These are phyloP conservation scores for Linyphia triangularis DNA, from an alignment of 2,888 invertebrate species.

Conservation along the genomic window DNA sequence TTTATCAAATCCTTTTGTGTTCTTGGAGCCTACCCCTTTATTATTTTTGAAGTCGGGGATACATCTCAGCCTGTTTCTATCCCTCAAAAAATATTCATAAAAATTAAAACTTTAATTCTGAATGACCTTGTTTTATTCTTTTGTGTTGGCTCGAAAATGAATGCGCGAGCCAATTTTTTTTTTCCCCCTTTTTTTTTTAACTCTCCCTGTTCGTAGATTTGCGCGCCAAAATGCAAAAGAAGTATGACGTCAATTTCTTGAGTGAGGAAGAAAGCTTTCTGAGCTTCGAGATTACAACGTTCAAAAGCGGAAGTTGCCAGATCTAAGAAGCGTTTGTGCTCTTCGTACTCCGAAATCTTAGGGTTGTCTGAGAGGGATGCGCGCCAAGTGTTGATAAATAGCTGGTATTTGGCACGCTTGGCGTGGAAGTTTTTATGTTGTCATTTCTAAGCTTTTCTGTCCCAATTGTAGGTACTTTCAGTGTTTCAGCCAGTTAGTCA, in stretches of 20 bases:
- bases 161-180: background rate
- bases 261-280: conserved; percentile 24
- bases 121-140: conserved; percentile 46
- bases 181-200: conserved; percentile 9
- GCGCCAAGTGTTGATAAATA: conserved; percentile 20
- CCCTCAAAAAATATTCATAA: background rate
- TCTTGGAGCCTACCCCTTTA: background rate
- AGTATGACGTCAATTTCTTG: conserved; percentile 63
- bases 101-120: conserved; percentile 42
- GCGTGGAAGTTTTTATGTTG: background rate
- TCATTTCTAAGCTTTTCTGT: too few relatives aligned
- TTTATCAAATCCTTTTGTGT: conserved; percentile 17
- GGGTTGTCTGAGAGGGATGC: conserved; percentile 35
- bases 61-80: background rate
- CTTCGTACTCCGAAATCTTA: conserved; percentile 44
- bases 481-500: too few relatives aligned
- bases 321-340: conserved; percentile 59
- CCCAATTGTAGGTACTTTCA: too few relatives aligned
- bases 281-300: conserved; percentile 31
- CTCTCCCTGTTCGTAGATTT: conserved; percentile 50
- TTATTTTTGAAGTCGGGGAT: background rate
- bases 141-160: background rate
- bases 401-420: conserved; percentile 10
- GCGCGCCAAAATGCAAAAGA: conserved; percentile 51
- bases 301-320: conserved; percentile 68